Conservation (phyloP, 2,113 vertebrate genomes). For the Tautogolabrus adspersus region DNA sequence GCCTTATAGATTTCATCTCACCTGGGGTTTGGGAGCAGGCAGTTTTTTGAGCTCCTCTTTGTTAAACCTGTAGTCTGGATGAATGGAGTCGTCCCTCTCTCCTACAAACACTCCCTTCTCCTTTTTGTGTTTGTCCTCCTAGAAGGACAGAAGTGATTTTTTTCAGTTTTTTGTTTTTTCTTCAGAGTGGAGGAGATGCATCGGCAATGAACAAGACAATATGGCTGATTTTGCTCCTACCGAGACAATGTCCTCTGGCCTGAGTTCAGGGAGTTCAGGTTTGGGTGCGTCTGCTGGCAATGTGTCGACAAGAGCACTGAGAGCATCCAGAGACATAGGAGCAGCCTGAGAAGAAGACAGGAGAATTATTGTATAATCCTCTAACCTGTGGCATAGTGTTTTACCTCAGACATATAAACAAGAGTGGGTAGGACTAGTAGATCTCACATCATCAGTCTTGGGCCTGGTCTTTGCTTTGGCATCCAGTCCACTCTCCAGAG, state of each 20-base stretch:
- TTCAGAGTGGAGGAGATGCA: neutral
- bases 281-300: constrained; percentile 60
- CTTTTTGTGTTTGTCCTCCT: constrained; percentile 69
- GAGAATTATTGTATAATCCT: neutral
- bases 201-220: neutral
- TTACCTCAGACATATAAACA: neutral
- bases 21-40: constrained; percentile 73
- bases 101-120: constrained; percentile 78
- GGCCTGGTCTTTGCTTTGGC: neutral
- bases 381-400: neutral
- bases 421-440: neutral
- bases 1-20: constrained; percentile 31
- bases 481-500: neutral
- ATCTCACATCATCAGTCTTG: neutral
- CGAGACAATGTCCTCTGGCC: constrained; percentile 75
- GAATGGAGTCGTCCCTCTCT: constrained; percentile 74
- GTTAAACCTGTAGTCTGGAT: constrained; percentile 75
- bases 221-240: constrained; percentile 47
- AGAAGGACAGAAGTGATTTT: neutral
- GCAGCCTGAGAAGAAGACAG: constrained; percentile 47
- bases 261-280: constrained; percentile 69
- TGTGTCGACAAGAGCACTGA: constrained; percentile 65
- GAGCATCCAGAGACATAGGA: constrained; percentile 71
- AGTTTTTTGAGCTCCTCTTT: constrained; percentile 59
- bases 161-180: neutral